phyloP scores from a whole-genome alignment of 2,888 invertebrate species.

The Nemotelus pantherinus region DNA sequence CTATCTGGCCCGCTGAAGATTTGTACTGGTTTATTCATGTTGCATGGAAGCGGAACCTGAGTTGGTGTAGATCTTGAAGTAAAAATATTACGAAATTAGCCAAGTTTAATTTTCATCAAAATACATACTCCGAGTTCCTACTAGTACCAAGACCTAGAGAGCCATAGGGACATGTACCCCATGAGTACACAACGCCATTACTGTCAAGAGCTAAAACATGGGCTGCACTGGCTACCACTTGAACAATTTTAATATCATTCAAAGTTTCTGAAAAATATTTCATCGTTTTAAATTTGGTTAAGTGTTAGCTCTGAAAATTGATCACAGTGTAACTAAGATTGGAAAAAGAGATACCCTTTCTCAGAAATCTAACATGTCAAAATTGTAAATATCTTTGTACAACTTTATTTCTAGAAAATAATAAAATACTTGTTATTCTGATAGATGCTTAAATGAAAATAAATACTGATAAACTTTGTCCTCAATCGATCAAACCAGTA shows the following conservation, averaged over 20 bases:
- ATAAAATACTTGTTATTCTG: too few relatives aligned
- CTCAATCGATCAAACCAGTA: too few relatives aligned
- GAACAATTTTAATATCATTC: constrained; percentile 69
- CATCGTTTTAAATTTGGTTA: background rate
- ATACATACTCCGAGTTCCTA: constrained; percentile 59
- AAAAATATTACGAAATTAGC: constrained; percentile 54
- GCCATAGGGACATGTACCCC: constrained; percentile 71
- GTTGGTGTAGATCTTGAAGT: constrained; percentile 55
- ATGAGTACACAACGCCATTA: constrained; percentile 72
- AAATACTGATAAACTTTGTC: too few relatives aligned
- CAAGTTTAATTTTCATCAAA: background rate
- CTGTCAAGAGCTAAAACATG: constrained; percentile 73
- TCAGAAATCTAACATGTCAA: too few relatives aligned
- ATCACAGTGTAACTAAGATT: background rate
- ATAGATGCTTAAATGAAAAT: too few relatives aligned
- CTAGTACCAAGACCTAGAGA: constrained; percentile 68
- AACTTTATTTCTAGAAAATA: too few relatives aligned
- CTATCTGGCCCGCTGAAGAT: constrained; percentile 73
- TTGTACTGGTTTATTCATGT: constrained; percentile 65
- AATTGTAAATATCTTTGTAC: too few relatives aligned
- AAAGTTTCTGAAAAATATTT: constrained; percentile 61
- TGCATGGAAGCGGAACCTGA: constrained; percentile 55
- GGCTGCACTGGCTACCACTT: constrained; percentile 70
- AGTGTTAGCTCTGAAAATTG: background rate
- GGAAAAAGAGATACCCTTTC: constrained; percentile 11